phyloP scores from a whole-genome alignment of 2,113 vertebrate species.

The Apeltes quadracus region DNA sequence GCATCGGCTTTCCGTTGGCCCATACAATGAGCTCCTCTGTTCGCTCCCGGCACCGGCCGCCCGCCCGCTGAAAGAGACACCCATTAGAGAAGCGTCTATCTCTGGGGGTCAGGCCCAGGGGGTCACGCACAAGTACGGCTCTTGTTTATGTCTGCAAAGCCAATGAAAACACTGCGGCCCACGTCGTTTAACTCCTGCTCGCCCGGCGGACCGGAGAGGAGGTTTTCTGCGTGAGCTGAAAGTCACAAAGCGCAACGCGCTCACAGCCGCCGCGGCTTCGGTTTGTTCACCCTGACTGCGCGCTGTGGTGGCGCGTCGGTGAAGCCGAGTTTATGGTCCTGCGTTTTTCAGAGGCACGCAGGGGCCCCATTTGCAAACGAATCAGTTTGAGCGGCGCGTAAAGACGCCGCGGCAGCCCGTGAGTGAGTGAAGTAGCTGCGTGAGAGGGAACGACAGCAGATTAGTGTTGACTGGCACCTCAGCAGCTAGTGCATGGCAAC shows the following conservation, averaged over 20 bases:
- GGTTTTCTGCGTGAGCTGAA: constrained; percentile 29
- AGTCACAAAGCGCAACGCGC: constrained; percentile 33
- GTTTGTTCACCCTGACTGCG: neutral
- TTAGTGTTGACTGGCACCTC: constrained; percentile 45
- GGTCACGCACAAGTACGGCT: constrained; percentile 80
- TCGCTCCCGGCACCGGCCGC: constrained; percentile 51
- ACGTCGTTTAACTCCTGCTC: constrained; percentile 70
- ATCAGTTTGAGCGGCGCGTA: no score
- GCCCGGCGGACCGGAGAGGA: constrained; percentile 39
- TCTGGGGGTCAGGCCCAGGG: constrained; percentile 74
- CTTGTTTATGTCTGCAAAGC: constrained; percentile 84
- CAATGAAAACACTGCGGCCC: constrained; percentile 79
- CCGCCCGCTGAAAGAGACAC: constrained; percentile 81
- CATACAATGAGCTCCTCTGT: constrained; percentile 81
- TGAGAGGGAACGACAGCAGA: constrained; percentile 39
- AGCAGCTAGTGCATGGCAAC: constrained; percentile 49
- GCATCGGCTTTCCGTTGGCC: constrained; percentile 68
- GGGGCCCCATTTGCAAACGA: no score
- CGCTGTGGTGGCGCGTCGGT: constrained; percentile 26
- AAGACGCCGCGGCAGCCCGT: no score
- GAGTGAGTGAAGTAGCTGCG: constrained; percentile 43
- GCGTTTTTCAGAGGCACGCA: no score
- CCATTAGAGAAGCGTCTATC: constrained; percentile 84
- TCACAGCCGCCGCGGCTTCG: constrained; percentile 22
- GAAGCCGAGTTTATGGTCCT: no score